Evolutionary conservation across 2,888 invertebrate genomes (phyloP).

Genomic region (Brachylomia viminalis): DNA sequence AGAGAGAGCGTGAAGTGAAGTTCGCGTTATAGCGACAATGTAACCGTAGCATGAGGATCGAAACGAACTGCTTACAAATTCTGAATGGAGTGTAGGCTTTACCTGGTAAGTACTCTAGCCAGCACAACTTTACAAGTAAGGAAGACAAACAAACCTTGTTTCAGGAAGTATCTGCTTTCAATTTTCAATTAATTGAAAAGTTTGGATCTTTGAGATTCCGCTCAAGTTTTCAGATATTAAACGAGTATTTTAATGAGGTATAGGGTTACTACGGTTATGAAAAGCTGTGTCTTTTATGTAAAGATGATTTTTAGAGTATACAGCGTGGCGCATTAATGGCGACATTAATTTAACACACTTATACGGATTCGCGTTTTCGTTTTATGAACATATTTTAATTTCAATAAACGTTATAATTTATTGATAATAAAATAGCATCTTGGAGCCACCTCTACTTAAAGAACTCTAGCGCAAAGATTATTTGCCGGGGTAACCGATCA

Average conservation of each 20-base stretch:
- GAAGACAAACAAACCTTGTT: slow-evolving; percentile 21
- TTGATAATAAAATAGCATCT: too few species aligned
- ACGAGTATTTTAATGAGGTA: slow-evolving; percentile 46
- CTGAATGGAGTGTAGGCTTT: background rate
- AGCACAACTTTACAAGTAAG: slow-evolving; percentile 9
- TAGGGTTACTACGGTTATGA: slow-evolving; percentile 15
- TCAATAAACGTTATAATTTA: too few species aligned
- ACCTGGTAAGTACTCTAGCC: background rate
- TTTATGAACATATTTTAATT: too few species aligned
- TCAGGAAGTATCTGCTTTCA: slow-evolving; percentile 45
- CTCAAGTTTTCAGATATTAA: slow-evolving; percentile 38
- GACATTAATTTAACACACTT: too few species aligned
- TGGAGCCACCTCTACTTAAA: too few species aligned
- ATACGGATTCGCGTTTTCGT: too few species aligned
- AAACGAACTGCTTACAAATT: background rate
- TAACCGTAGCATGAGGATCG: background rate
- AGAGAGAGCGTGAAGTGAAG: too few species aligned
- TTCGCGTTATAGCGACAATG: too few species aligned
- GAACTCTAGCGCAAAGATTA: too few species aligned
- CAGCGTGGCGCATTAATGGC: too few species aligned
- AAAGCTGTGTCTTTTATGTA: background rate
- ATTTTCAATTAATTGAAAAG: slow-evolving; percentile 45
- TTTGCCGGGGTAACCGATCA: too few species aligned
- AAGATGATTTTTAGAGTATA: background rate
- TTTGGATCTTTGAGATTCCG: slow-evolving; percentile 27